Evolutionary conservation across 2,113 vertebrate species (phyloP).

Genomic region (Bolborhynchus lineola): DNA sequence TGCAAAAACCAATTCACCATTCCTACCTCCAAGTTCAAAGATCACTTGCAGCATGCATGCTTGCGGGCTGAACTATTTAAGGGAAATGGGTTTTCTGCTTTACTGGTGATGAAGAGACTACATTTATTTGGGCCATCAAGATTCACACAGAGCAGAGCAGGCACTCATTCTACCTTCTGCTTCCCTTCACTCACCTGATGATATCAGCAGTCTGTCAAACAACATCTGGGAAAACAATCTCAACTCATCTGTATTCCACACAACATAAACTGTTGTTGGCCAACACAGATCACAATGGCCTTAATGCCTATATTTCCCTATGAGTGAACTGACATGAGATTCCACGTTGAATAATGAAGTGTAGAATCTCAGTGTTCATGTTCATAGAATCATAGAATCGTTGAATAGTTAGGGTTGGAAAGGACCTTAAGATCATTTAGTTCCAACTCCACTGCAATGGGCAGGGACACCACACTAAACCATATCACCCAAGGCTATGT

Average conservation of each 20-base stretch:
- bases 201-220: not conserved
- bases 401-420: too few species aligned
- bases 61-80: not conserved
- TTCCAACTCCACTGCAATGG: too few species aligned
- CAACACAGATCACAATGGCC: not conserved
- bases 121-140: not conserved
- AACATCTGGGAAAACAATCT: conserved; percentile 19
- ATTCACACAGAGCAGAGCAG: not conserved
- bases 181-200: not conserved
- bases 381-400: not conserved
- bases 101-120: not conserved
- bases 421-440: too few species aligned
- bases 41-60: not conserved
- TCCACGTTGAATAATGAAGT: not conserved
- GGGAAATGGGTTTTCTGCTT: not conserved
- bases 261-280: not conserved
- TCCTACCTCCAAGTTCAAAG: not conserved
- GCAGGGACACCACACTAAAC: too few species aligned
- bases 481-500: too few species aligned
- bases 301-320: not conserved
- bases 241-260: not conserved
- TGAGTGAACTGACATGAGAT: not conserved
- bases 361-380: not conserved
- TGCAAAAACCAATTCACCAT: not conserved
- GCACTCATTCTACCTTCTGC: not conserved